Conservation (phyloP, 1,140 invertebrate genomes). For the Drosophila pectinifera region DNA sequence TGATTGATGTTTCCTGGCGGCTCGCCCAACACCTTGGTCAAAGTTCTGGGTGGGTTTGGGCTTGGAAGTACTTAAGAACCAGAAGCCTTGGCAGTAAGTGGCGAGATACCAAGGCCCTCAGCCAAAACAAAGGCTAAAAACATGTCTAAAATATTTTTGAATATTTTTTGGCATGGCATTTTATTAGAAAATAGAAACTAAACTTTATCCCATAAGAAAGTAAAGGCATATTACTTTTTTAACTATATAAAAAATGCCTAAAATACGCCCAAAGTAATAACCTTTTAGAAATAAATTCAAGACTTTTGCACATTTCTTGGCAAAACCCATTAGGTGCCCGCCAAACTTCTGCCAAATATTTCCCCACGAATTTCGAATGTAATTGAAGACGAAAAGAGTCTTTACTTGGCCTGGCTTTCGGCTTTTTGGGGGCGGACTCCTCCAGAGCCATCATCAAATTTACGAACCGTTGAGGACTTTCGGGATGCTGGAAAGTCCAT, state of each 20-base stretch:
- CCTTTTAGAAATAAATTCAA: neutral
- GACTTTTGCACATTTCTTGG: neutral
- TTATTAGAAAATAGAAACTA: no score
- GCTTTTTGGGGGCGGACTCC: neutral
- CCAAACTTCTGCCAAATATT: neutral
- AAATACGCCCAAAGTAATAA: neutral
- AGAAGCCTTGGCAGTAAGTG: neutral
- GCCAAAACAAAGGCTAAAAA: no score
- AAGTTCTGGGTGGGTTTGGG: neutral
- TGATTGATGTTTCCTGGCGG: conserved; percentile 32
- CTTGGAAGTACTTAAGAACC: neutral
- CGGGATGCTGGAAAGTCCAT: conserved; percentile 21
- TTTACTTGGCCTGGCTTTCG: neutral
- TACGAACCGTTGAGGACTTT: conserved; percentile 39
- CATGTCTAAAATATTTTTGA: neutral
- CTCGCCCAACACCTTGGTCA: neutral
- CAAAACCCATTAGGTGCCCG: no score
- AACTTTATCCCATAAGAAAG: no score
- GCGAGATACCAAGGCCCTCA: no score
- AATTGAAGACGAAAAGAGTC: conserved; percentile 1
- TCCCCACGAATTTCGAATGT: neutral
- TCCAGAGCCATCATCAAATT: conserved; percentile 32
- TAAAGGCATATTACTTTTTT: no score
- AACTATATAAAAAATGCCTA: no score
- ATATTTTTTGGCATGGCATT: neutral